Conservation (phyloP, 1,140 invertebrate genomes). For the Saccostrea cuccullata region DNA sequence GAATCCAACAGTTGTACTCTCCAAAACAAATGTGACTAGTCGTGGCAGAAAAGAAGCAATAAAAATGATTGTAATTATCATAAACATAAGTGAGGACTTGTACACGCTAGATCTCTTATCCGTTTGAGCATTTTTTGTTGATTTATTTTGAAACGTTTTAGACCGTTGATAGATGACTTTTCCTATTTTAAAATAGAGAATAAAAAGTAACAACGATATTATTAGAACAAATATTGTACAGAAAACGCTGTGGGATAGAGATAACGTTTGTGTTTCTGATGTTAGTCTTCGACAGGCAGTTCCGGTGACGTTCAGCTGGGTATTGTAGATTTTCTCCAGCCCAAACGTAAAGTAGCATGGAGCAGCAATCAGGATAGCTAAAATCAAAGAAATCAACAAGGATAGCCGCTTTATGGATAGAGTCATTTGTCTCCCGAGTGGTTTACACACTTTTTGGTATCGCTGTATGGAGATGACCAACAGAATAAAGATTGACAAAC, state of each 20-base stretch:
- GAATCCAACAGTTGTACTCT: not conserved
- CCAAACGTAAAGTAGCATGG: constrained; percentile 42
- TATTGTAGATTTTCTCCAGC: not conserved
- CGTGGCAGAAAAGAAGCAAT: constrained; percentile 6
- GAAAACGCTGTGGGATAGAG: not conserved
- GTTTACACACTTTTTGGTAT: constrained; percentile 47
- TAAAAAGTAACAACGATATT: not conserved
- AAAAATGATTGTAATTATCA: constrained; percentile 25
- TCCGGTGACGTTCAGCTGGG: not conserved
- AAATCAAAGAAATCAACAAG: constrained; percentile 7
- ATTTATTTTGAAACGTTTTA: too few species aligned
- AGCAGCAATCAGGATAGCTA: constrained; percentile 26
- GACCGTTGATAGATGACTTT: not conserved
- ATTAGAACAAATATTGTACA: not conserved
- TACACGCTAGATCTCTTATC: not conserved
- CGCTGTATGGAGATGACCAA: constrained; percentile 45
- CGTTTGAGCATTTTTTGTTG: not conserved
- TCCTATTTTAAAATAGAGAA: not conserved
- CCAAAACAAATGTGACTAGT: not conserved
- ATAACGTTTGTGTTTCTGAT: not conserved
- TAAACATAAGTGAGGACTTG: constrained; percentile 8
- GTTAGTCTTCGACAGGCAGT: not conserved
- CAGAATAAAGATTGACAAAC: constrained; percentile 38
- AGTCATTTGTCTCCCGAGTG: constrained; percentile 48
- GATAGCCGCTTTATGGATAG: not conserved